phyloP scores from a whole-genome alignment of 2,797 vertebrate genomes.

The Phataginus tetradactyla region DNA sequence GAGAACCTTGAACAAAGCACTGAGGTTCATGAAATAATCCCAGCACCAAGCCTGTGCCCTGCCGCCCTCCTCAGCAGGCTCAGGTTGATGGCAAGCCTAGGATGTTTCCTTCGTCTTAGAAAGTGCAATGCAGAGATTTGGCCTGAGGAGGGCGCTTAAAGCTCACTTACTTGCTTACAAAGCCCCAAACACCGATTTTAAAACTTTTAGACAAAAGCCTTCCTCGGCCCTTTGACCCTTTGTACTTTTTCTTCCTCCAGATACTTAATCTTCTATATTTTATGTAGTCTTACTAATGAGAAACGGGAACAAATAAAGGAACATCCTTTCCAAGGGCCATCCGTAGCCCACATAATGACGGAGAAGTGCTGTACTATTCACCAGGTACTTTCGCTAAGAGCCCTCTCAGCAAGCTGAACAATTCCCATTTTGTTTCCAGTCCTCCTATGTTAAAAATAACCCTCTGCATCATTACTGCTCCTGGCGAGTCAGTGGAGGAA shows the following conservation, averaged over 20 bases:
- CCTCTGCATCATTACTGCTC: neutral
- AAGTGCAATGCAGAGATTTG: neutral
- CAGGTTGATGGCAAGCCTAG: no score
- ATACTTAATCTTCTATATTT: neutral
- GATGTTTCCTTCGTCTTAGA: neutral
- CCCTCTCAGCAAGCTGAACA: neutral
- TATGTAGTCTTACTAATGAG: neutral
- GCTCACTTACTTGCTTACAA: neutral
- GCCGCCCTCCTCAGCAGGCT: neutral
- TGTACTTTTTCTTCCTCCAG: neutral
- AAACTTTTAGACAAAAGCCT: neutral
- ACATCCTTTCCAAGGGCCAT: neutral
- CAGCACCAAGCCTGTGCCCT: neutral
- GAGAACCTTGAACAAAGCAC: neutral
- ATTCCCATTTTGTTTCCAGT: neutral
- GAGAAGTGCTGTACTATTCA: neutral
- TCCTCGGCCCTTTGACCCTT: neutral
- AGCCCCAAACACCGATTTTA: neutral
- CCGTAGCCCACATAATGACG: neutral
- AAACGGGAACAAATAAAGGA: neutral
- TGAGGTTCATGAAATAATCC: neutral
- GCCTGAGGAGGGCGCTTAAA: neutral
- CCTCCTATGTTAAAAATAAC: neutral
- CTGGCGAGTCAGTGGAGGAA: neutral
- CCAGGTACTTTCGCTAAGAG: neutral